Evolutionary conservation across 2,888 invertebrate genomes (phyloP), one percentile per base, ranked within the genome.

Genomic region (Mellilla xanthometata): DNA sequence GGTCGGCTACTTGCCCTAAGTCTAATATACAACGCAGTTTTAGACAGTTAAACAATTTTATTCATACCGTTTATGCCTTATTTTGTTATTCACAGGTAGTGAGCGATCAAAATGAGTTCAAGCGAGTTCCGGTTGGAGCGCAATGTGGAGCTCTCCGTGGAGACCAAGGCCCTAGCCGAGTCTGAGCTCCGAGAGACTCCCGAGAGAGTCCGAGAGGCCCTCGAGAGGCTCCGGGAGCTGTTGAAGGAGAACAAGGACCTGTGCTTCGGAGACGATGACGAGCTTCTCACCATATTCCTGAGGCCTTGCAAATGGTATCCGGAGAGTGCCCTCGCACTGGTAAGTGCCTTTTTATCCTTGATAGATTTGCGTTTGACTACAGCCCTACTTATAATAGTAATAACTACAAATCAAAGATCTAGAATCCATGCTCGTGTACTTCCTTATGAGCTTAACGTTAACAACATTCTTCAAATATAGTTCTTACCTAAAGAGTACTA

Each of bases 231-330:
- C 2, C 81, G 92, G 33, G 92, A 93, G 61, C 76, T 94, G 8
- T 76, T 95, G n/a, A 91, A 93, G 54, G 94, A 93, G 60, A 91
- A 92, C 56, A 91, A 92, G 33, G 94, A 94, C 49, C 69, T 95
- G 40, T 87, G 91, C 68, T 95, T 84, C 65, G 91, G 91, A 46
- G 95, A 95, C 28, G 95, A 95, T 58, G 96, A 96, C 58, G 95
- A 95, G 22, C 92, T 94, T 29, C 90, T 96, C 6, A 87, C 93
- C n/a, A 94, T 95, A 52, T 95, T 95, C 70, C 84, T 96, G 44
- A 91, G 96, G 46, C 95, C 95, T 13, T 94, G 94, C 81, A 96
- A 96, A 76, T 96, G 92, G 86, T 96, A 96, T 62, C 94, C 96
- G 0, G 91, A 95, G 62, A 95, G 95, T 79, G 96, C 96, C 0